phyloP scores from a whole-genome alignment of 2,797 vertebrate species.

The Falco columbarius region DNA sequence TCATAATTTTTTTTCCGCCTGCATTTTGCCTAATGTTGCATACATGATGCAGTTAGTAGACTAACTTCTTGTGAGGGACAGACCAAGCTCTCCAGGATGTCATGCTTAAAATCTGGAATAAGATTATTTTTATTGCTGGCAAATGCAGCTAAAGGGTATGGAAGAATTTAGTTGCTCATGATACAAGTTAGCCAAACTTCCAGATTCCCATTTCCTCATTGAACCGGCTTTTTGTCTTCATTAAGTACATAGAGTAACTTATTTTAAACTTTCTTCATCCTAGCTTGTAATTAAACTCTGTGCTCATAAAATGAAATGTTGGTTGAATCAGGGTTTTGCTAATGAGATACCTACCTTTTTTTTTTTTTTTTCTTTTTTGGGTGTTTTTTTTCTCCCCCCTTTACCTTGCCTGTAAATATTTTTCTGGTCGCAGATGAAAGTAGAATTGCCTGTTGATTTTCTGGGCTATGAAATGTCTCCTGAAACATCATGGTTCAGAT shows the following conservation, averaged over 20 bases:
- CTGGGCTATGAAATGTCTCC: background rate
- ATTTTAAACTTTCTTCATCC: background rate
- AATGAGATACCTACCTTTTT: background rate
- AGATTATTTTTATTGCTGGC: constrained; percentile 67
- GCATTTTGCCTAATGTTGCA: constrained; percentile 17
- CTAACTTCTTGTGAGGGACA: background rate
- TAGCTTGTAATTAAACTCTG: background rate
- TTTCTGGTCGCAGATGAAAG: background rate
- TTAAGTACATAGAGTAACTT: constrained; percentile 10
- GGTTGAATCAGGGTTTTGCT: background rate
- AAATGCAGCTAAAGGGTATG: constrained; percentile 47
- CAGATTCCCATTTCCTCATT: constrained; percentile 26
- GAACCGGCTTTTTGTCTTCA: background rate
- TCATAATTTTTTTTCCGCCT: background rate
- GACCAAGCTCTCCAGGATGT: background rate
- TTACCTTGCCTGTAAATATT: background rate
- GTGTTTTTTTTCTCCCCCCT: too few relatives aligned
- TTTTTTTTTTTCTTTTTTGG: background rate
- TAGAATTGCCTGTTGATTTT: background rate
- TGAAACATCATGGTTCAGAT: background rate
- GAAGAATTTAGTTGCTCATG: constrained; percentile 42
- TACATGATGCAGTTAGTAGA: background rate
- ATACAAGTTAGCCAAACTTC: constrained; percentile 14
- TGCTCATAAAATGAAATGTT: background rate
- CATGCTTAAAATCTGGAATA: constrained; percentile 59